Percentiles rank a stretch among this genome's conserved stretches.
phyloP scores from a whole-genome alignment of 2,888 invertebrate species.

The Catocala nupta region DNA sequence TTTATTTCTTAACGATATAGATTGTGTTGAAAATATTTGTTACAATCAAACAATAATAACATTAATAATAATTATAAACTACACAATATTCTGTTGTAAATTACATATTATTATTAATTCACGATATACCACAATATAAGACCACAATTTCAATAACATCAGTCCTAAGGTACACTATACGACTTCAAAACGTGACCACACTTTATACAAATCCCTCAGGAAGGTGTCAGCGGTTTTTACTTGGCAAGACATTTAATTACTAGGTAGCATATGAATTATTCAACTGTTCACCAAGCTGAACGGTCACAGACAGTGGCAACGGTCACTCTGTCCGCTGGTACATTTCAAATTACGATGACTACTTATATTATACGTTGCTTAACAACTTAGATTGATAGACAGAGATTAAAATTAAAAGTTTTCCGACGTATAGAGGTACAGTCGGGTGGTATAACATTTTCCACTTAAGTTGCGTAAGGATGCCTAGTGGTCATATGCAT shows the following conservation, averaged over 20 bases:
- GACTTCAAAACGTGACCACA: slow-evolving; percentile 5
- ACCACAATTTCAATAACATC: no score
- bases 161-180: no score
- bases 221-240: slow-evolving; percentile 80
- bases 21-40: no score
- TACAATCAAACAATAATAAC: no score
- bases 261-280: slow-evolving; percentile 80
- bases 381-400: slow-evolving; percentile 50
- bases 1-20: no score
- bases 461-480: no score
- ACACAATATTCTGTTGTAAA: no score
- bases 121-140: no score
- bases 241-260: slow-evolving; percentile 80
- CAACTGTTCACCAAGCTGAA: slow-evolving; percentile 75
- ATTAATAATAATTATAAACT: no score
- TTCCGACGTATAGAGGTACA: slow-evolving; percentile 28
- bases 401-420: slow-evolving; percentile 48
- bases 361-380: slow-evolving; percentile 49
- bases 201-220: slow-evolving; percentile 72
- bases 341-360: slow-evolving; percentile 56
- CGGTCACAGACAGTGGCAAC: slow-evolving; percentile 84
- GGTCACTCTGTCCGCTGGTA: slow-evolving; percentile 62
- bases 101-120: no score
- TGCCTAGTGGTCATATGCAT: no score
- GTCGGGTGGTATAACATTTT: not conserved